Conservation (phyloP, 2,888 invertebrate species). For the Hydraecia micacea region DNA sequence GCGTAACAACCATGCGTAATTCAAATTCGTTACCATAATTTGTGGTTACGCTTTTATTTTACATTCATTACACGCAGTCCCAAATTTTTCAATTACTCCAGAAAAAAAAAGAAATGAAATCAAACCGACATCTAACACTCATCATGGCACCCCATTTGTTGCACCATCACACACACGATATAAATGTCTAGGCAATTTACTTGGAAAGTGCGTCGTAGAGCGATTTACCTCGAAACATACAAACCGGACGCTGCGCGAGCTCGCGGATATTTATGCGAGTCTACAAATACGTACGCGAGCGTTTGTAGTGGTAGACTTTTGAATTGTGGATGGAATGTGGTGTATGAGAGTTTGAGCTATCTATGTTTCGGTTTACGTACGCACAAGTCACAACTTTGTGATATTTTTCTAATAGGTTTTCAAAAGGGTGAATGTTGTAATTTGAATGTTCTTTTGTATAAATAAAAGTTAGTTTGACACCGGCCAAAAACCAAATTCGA, state of each 20-base stretch:
- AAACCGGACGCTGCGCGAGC: conserved; percentile 61
- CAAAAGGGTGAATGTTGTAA: no score
- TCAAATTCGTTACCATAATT: not conserved
- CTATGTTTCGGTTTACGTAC: not conserved
- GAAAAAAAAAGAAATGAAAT: conserved; percentile 27
- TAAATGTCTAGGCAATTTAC: conserved; percentile 55
- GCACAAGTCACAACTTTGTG: not conserved
- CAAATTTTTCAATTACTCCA: not conserved
- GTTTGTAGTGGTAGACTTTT: conserved; percentile 1
- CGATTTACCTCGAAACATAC: conserved; percentile 75
- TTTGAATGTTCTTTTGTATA: not conserved
- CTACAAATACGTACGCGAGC: not conserved
- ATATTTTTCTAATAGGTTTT: not conserved
- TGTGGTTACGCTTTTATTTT: not conserved
- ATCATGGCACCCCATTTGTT: conserved; percentile 41
- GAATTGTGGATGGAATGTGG: not conserved
- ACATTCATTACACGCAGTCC: not conserved
- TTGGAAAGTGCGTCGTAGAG: conserved; percentile 71
- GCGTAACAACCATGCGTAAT: not conserved
- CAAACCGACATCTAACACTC: conserved; percentile 17
- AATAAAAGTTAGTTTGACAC: not conserved
- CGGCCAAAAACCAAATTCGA: no score
- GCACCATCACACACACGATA: conserved; percentile 35
- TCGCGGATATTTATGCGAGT: conserved; percentile 29
- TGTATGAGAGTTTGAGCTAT: not conserved